phyloP scores from a whole-genome alignment of 2,113 vertebrate genomes.

The Nothoprocta perdicaria region DNA sequence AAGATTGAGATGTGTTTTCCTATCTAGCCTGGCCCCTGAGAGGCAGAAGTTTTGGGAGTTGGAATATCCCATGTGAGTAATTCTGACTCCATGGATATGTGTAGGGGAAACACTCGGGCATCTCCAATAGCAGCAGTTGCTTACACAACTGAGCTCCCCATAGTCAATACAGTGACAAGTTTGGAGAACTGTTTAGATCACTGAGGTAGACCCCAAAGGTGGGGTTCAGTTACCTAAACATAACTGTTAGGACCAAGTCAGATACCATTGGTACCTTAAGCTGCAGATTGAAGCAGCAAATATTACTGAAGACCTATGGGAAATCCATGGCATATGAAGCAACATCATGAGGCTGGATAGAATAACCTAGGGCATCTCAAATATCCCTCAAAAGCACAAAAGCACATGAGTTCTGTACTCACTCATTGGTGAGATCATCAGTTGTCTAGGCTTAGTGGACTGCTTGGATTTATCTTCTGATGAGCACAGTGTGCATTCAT shows the following conservation, averaged over 20 bases:
- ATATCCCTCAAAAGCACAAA: neutral
- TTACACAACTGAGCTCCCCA: neutral
- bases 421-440: neutral
- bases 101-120: neutral
- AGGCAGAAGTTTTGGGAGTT: neutral
- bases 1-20: neutral
- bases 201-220: neutral
- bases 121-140: neutral
- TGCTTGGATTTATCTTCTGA: neutral
- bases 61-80: neutral
- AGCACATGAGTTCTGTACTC: neutral
- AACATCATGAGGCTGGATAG: neutral
- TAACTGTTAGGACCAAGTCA: neutral
- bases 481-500: neutral
- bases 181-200: neutral
- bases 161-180: neutral
- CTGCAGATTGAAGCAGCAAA: neutral
- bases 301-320: neutral
- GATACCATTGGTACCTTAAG: neutral
- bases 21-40: neutral
- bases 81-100: neutral
- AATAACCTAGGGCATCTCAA: neutral
- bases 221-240: neutral
- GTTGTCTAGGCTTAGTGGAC: neutral
- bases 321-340: neutral